Percentiles rank a stretch among this genome's conserved stretches.
Conservation (phyloP, 2,797 vertebrate species). For the Sebastiscus albofasciatus region DNA sequence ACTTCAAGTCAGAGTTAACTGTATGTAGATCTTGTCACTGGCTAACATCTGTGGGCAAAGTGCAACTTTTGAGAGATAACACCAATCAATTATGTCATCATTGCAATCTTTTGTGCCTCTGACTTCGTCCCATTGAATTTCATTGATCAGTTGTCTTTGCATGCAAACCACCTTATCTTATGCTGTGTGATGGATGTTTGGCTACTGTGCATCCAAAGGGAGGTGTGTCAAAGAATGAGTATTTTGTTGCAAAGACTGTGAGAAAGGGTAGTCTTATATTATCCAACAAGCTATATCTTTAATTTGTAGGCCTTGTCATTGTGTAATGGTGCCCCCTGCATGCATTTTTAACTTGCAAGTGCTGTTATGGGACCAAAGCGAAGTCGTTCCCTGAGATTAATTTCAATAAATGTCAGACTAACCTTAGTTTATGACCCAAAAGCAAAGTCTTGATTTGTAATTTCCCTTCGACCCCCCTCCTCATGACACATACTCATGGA, state of each 20-base stretch:
- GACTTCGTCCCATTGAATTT: background rate
- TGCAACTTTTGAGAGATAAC: slow-evolving; percentile 53
- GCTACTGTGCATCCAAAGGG: background rate
- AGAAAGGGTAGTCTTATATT: background rate
- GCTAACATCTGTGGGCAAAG: slow-evolving; percentile 54
- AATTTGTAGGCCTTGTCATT: background rate
- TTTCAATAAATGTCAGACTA: background rate
- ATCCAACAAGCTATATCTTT: background rate
- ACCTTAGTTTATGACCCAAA: slow-evolving; percentile 1
- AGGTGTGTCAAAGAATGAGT: background rate
- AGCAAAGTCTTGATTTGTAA: slow-evolving; percentile 13
- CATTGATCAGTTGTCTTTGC: background rate
- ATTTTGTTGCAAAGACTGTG: background rate
- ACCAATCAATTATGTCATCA: slow-evolving; percentile 47
- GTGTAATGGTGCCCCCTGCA: background rate
- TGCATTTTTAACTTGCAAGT: background rate
- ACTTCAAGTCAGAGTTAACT: background rate
- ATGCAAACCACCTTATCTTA: background rate
- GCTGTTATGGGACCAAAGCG: background rate
- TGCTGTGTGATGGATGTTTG: background rate
- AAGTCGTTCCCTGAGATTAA: background rate
- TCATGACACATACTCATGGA: slow-evolving; percentile 49
- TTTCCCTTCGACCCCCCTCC: background rate
- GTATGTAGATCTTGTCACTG: slow-evolving; percentile 16
- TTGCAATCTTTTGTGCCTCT: background rate